Evolutionary conservation across 2,797 vertebrate species (phyloP).

Genomic region (Sparus aurata): DNA sequence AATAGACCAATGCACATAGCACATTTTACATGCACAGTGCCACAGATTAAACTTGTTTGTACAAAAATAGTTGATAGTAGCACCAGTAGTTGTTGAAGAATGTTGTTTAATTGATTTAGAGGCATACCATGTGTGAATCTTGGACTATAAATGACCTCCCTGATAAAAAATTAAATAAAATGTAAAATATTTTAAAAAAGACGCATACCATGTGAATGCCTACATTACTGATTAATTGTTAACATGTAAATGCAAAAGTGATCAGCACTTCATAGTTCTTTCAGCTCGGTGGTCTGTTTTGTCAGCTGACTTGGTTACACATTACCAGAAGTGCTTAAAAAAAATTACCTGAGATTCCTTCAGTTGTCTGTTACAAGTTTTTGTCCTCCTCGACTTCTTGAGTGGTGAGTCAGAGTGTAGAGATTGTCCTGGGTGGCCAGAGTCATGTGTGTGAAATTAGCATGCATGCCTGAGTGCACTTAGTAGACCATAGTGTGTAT

Average conservation of each 20-base stretch:
- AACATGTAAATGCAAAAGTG: background rate
- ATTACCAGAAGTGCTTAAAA: constrained; percentile 44
- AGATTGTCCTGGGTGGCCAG: constrained; percentile 13
- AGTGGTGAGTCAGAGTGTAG: constrained; percentile 17
- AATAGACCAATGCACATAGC: background rate
- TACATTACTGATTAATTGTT: background rate
- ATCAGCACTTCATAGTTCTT: constrained; percentile 36
- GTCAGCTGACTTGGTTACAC: constrained; percentile 47
- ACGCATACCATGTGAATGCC: background rate
- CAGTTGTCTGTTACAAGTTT: background rate
- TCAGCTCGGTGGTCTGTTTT: constrained; percentile 11
- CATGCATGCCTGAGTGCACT: constrained; percentile 26
- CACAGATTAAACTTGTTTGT: background rate
- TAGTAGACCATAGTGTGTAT: background rate
- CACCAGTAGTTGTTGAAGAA: background rate
- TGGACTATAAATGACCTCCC: too few species aligned
- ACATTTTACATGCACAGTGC: background rate
- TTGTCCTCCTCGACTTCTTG: background rate
- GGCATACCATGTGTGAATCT: too few species aligned
- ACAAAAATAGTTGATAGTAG: background rate
- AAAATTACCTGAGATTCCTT: background rate
- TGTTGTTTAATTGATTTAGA: background rate
- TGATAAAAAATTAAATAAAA: too few species aligned
- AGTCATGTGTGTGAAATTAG: constrained; percentile 42
- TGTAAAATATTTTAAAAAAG: too few species aligned